Conservation (phyloP, 2,888 invertebrate species). For the Sinentomon sp. region DNA sequence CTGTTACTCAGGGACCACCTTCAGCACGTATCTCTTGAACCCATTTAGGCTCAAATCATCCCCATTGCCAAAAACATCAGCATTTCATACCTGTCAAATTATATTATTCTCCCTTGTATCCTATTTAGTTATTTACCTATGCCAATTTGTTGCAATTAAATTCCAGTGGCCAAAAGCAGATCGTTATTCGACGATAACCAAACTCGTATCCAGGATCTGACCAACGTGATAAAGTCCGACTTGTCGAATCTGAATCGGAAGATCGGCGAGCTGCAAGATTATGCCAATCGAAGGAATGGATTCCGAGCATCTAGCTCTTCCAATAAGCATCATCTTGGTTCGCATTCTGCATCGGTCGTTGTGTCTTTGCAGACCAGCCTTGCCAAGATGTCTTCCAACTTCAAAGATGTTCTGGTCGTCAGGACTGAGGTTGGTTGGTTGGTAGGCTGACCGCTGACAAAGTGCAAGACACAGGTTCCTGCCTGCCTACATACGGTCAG, state of each 20-base stretch:
- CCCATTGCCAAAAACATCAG: slow-evolving; percentile 5
- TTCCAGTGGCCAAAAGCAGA: slow-evolving; percentile 84
- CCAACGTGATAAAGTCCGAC: slow-evolving; percentile 90
- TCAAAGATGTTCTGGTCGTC: slow-evolving; percentile 89
- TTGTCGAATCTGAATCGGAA: slow-evolving; percentile 81
- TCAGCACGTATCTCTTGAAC: too few relatives aligned
- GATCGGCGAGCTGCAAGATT: slow-evolving; percentile 68
- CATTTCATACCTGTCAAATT: not conserved
- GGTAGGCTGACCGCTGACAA: too few relatives aligned
- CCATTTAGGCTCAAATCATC: slow-evolving; percentile 5
- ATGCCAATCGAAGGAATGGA: slow-evolving; percentile 1
- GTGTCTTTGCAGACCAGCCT: slow-evolving; percentile 74
- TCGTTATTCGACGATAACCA: slow-evolving; percentile 90
- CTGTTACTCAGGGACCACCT: too few relatives aligned
- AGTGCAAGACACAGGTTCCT: too few relatives aligned
- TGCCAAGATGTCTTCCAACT: slow-evolving; percentile 88
- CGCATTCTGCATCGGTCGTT: slow-evolving; percentile 77
- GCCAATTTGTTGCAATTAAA: slow-evolving; percentile 9
- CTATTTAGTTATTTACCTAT: not conserved
- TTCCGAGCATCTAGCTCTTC: slow-evolving; percentile 14
- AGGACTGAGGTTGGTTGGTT: slow-evolving; percentile 48
- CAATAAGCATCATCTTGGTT: slow-evolving; percentile 48
- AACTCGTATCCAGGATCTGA: slow-evolving; percentile 84
- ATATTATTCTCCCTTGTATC: not conserved
- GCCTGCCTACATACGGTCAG: too few relatives aligned